Percentiles rank a stretch among this genome's conserved stretches.
Evolutionary conservation across 2,888 invertebrate genomes (phyloP).

Genomic region (Alentia gelatinosa): DNA sequence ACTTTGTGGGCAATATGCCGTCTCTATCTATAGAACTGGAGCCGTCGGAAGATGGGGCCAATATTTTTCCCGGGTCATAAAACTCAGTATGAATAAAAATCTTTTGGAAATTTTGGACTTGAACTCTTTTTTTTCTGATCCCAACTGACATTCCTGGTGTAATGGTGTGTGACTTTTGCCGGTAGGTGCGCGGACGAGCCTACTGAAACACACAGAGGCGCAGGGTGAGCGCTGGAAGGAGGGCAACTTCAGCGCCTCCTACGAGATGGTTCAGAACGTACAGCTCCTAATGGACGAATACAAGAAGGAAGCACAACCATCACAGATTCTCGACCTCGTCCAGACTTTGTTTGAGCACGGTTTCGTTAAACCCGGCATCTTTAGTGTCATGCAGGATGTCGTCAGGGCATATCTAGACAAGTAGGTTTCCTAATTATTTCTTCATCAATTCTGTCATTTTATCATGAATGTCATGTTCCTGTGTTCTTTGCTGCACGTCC

Average conservation of each 20-base stretch:
- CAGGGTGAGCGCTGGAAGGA: neutral
- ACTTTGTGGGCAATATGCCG: too few species aligned
- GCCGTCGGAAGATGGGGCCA: too few species aligned
- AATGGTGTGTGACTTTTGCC: too few species aligned
- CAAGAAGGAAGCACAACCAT: neutral
- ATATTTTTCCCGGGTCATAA: too few species aligned
- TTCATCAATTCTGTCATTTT: too few species aligned
- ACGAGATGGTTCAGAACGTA: neutral
- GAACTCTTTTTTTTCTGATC: too few species aligned
- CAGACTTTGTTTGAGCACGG: slow-evolving; percentile 54
- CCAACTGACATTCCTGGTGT: too few species aligned
- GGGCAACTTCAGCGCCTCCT: neutral
- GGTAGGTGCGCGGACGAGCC: neutral
- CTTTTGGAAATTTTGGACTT: too few species aligned
- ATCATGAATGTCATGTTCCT: too few species aligned
- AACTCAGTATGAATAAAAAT: too few species aligned
- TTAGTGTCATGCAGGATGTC: neutral
- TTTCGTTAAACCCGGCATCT: slow-evolving; percentile 44
- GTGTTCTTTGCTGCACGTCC: too few species aligned
- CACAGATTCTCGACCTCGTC: slow-evolving; percentile 13
- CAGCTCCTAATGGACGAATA: slow-evolving; percentile 37
- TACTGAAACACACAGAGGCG: neutral
- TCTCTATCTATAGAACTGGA: too few species aligned
- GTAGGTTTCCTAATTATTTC: slow-evolving; percentile 27
- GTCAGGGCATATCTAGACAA: slow-evolving; percentile 39